phyloP scores from a whole-genome alignment of 2,888 invertebrate genomes.

The Nasonovia ribisnigri region DNA sequence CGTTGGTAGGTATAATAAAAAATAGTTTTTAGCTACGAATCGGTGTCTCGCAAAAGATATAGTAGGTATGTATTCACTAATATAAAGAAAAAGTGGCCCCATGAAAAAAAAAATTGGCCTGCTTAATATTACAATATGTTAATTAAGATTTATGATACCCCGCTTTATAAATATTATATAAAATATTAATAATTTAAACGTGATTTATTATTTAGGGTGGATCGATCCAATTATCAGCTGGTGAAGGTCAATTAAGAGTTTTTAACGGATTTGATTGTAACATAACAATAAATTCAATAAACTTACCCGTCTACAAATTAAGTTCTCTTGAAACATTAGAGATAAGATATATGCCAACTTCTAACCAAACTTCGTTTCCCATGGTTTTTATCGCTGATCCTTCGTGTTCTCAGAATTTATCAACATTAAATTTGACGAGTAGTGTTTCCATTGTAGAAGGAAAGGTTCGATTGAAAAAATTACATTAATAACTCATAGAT shows the following conservation, averaged over 20 bases:
- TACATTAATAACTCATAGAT: neutral
- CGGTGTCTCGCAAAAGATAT: too few relatives aligned
- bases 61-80: too few relatives aligned
- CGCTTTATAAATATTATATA: neutral
- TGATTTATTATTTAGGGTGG: constrained; percentile 41
- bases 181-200: neutral
- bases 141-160: neutral
- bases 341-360: constrained; percentile 29
- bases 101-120: too few relatives aligned
- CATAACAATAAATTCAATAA: constrained; percentile 57
- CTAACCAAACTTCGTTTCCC: constrained; percentile 13
- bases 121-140: constrained; percentile 3
- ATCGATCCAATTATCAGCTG: constrained; percentile 67
- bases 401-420: constrained; percentile 27
- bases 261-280: constrained; percentile 68
- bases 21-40: too few relatives aligned
- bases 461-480: constrained; percentile 40
- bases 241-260: constrained; percentile 68
- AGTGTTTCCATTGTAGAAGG: constrained; percentile 23
- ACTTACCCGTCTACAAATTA: constrained; percentile 11
- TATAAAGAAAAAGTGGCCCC: too few relatives aligned
- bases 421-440: constrained; percentile 9
- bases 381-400: constrained; percentile 25
- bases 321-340: constrained; percentile 44
- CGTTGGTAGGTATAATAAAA: too few relatives aligned